Percentiles rank a stretch among this genome's conserved stretches.
Evolutionary conservation across 2,113 vertebrate species (phyloP).

Genomic region (Chloroceryle aenea): DNA sequence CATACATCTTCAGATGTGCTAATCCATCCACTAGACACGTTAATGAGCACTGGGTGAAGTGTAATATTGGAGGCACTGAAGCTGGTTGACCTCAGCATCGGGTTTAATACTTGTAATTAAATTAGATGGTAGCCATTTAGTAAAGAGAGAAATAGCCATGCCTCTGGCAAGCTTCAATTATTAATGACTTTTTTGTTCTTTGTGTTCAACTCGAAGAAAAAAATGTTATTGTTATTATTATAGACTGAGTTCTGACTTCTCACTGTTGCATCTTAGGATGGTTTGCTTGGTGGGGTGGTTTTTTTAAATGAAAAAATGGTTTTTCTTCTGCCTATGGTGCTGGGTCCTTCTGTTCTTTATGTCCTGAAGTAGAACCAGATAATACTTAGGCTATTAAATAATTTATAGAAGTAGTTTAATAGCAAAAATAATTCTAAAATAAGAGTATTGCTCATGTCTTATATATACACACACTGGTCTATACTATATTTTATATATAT

Average conservation of each 20-base stretch:
- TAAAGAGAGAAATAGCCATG: conserved; percentile 81
- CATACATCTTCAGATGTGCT: conserved; percentile 85
- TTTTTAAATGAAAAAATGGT: conserved; percentile 15
- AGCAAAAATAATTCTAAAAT: conserved; percentile 13
- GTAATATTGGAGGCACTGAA: conserved; percentile 82
- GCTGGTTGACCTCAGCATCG: conserved; percentile 81
- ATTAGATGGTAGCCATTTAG: conserved; percentile 80
- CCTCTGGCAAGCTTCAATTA: conserved; percentile 82
- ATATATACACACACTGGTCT: no score
- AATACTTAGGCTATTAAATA: background rate
- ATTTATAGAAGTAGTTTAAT: background rate
- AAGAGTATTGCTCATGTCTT: background rate
- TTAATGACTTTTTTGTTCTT: conserved; percentile 78
- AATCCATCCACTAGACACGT: conserved; percentile 85
- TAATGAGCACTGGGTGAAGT: conserved; percentile 85
- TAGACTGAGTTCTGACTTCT: conserved; percentile 60
- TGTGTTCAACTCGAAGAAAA: conserved; percentile 72
- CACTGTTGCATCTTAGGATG: conserved; percentile 4
- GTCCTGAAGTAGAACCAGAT: background rate
- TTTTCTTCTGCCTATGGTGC: background rate
- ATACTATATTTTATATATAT: no score
- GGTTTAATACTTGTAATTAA: conserved; percentile 87
- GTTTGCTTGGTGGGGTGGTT: background rate
- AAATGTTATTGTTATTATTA: conserved; percentile 45
- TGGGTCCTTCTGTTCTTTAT: background rate